These are phyloP conservation scores for Timema cristinae DNA, from an alignment of 2,888 invertebrate genomes.

Conservation along the genomic window DNA sequence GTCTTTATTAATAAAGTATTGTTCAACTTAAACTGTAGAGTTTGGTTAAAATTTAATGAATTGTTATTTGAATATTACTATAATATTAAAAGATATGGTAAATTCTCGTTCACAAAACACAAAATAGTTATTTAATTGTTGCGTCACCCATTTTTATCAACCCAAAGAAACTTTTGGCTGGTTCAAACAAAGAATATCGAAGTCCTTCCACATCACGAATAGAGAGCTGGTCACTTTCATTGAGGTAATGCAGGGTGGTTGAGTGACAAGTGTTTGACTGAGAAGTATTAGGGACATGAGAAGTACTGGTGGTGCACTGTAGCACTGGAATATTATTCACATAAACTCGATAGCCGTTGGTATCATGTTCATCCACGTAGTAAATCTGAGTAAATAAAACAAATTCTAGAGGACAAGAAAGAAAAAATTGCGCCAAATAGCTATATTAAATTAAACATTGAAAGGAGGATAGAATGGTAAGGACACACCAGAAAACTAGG, in stretches of 20 bases:
- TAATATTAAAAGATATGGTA: no score
- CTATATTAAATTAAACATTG: no score
- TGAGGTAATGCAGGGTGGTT: constrained; percentile 60
- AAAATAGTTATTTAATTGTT: no score
- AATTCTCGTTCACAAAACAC: no score
- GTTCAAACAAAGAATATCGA: constrained; percentile 64
- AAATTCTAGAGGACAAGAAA: neutral
- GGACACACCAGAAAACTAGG: no score
- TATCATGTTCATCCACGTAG: constrained; percentile 72
- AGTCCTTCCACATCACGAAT: constrained; percentile 66
- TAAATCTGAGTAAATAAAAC: constrained; percentile 57
- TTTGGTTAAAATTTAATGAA: no score
- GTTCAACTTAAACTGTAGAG: no score
- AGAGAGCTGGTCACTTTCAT: constrained; percentile 61
- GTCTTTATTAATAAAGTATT: no score
- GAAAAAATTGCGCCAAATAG: no score
- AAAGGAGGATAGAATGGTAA: no score
- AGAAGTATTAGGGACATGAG: constrained; percentile 44
- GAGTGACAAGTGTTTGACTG: constrained; percentile 74
- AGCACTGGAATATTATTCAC: constrained; percentile 58
- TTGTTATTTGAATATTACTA: no score
- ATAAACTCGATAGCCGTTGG: constrained; percentile 69
- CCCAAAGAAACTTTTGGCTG: constrained; percentile 79
- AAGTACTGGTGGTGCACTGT: constrained; percentile 64
- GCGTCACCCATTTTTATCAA: constrained; percentile 66